phyloP scores from a whole-genome alignment of 2,888 invertebrate species.

The Chymomyza procnemis region DNA sequence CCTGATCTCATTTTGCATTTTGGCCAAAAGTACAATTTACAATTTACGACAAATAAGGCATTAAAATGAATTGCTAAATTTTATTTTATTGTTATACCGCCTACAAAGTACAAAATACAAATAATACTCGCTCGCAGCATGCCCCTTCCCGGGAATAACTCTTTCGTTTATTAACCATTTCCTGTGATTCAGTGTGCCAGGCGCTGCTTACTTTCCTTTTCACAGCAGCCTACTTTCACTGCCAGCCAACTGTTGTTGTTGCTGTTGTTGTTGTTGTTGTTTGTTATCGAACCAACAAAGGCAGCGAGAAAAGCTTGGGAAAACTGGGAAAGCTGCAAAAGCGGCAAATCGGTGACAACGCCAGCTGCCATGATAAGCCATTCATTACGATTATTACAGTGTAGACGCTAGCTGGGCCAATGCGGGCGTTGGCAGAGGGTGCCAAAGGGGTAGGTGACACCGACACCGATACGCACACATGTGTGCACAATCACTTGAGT shows the following conservation, averaged over 20 bases:
- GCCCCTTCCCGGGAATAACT: slow-evolving; percentile 49
- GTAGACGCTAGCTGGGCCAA: slow-evolving; percentile 21
- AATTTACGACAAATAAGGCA: slow-evolving; percentile 63
- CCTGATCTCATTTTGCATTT: slow-evolving; percentile 27
- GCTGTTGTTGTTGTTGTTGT: no score
- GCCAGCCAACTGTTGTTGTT: no score
- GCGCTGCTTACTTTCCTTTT: neutral
- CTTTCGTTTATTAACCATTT: slow-evolving; percentile 70
- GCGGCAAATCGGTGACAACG: slow-evolving; percentile 67
- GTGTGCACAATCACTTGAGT: neutral
- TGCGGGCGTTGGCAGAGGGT: no score
- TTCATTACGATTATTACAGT: slow-evolving; percentile 72
- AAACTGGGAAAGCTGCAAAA: slow-evolving; percentile 11
- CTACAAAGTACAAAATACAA: neutral
- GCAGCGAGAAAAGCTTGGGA: slow-evolving; percentile 35
- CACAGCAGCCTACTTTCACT: neutral
- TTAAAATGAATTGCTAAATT: slow-evolving; percentile 72
- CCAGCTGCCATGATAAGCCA: slow-evolving; percentile 74
- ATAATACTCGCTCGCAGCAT: neutral
- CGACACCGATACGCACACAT: neutral
- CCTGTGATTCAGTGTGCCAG: slow-evolving; percentile 33
- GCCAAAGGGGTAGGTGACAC: slow-evolving; percentile 14
- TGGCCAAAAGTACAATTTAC: slow-evolving; percentile 5
- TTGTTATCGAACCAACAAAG: slow-evolving; percentile 65
- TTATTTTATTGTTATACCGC: slow-evolving; percentile 58